A percentile compares a stretch with the other conserved stretches of the same genome.
Evolutionary conservation across 35 echinoderm and acorn worm genomes (phyloP).

Genomic region (Apostichopus californicus): DNA sequence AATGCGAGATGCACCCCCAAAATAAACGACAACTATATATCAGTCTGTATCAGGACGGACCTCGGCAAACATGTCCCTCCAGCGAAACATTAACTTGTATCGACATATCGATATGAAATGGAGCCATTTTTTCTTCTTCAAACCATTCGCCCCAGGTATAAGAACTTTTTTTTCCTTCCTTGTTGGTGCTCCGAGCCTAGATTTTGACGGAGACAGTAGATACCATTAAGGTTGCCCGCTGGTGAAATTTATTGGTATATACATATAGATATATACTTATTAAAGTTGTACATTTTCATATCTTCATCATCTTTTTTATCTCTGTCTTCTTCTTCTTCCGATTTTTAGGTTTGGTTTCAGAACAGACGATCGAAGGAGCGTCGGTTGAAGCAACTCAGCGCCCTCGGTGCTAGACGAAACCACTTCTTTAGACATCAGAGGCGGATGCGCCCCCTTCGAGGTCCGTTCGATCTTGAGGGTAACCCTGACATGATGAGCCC

Average conservation of each 20-base stretch:
- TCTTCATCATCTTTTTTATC: conserved; percentile 28
- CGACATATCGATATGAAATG: conserved; percentile 42
- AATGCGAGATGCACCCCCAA: neutral
- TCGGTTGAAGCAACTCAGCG: conserved; percentile 97
- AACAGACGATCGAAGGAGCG: conserved; percentile 96
- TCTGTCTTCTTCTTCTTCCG: conserved; percentile 10
- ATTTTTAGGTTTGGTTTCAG: conserved; percentile 95
- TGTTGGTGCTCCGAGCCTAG: neutral
- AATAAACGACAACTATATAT: neutral
- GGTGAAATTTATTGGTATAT: neutral
- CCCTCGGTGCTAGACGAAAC: conserved; percentile 90
- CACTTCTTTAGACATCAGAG: conserved; percentile 95
- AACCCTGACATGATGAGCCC: conserved; percentile 98
- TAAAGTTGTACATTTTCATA: conserved; percentile 13
- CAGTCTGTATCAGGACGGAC: neutral
- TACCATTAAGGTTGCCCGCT: neutral
- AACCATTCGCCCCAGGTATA: neutral
- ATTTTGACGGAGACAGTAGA: neutral
- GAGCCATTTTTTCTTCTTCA: conserved; percentile 31
- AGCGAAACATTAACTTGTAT: conserved; percentile 26
- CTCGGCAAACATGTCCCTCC: neutral
- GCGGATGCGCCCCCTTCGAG: conserved; percentile 91
- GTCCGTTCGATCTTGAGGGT: conserved; percentile 94
- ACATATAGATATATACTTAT: neutral
- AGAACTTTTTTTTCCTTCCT: neutral